Conservation (phyloP, 2,113 vertebrate genomes). For the Stomatorhinus ivindoensis region DNA sequence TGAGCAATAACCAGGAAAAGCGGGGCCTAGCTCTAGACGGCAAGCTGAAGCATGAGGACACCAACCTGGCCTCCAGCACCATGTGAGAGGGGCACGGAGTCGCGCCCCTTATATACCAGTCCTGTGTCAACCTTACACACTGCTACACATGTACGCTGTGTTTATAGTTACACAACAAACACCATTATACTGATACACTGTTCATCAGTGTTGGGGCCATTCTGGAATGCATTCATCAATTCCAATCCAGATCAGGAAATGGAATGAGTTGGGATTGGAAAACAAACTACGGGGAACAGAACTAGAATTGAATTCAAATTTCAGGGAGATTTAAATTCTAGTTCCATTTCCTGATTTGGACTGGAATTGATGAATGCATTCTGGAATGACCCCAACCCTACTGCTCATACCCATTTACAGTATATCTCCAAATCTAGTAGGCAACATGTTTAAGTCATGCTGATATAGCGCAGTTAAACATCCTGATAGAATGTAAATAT, state of each 20-base stretch:
- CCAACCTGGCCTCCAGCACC: conserved; percentile 72
- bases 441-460: neutral
- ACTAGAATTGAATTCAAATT: too few relatives aligned
- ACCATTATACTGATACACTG: neutral
- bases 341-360: too few relatives aligned
- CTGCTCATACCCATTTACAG: neutral
- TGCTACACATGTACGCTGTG: neutral
- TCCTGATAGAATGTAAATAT: neutral
- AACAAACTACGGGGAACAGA: too few relatives aligned
- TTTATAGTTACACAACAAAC: neutral
- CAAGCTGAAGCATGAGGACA: conserved; percentile 75
- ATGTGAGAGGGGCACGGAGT: conserved; percentile 53
- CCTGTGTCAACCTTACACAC: neutral
- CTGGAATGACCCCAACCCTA: too few relatives aligned
- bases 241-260: too few relatives aligned
- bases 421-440: neutral
- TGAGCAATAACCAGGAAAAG: conserved; percentile 67
- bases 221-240: too few relatives aligned
- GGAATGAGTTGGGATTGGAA: too few relatives aligned
- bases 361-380: too few relatives aligned
- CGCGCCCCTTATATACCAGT: neutral
- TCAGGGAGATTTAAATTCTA: too few relatives aligned
- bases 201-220: neutral
- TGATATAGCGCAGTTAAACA: neutral
- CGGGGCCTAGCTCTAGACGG: conserved; percentile 68